These are phyloP conservation scores for Arbacia lixula DNA, from an alignment of 53 echinoderm and acorn worm genomes.

Conservation along the genomic window DNA sequence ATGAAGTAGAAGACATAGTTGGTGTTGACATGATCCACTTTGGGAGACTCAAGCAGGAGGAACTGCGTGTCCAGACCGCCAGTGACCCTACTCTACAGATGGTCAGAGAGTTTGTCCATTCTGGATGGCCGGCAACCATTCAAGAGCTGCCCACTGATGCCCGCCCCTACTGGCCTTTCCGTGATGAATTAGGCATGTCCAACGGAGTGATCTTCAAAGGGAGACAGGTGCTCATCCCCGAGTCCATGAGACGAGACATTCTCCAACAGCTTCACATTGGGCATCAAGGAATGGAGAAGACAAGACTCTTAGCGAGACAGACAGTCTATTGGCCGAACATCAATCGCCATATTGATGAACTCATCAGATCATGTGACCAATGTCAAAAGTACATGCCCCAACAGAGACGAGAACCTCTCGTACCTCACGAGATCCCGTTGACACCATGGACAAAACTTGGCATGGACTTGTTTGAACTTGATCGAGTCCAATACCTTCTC, in stretches of 20 bases:
- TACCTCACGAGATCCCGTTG: conserved; percentile 58
- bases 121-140: conserved; percentile 49
- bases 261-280: conserved; percentile 57
- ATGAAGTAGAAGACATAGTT: background rate
- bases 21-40: conserved; percentile 35
- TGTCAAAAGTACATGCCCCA: conserved; percentile 20
- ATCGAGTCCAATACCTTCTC: background rate
- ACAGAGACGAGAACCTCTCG: background rate
- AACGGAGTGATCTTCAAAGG: conserved; percentile 59
- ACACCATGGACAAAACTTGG: conserved; percentile 55
- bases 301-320: conserved; percentile 58
- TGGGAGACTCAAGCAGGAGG: conserved; percentile 6
- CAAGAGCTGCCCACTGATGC: background rate
- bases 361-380: conserved; percentile 20
- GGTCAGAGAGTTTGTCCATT: conserved; percentile 29
- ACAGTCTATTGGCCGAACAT: conserved; percentile 77
- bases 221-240: conserved; percentile 41
- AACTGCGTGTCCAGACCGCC: conserved; percentile 16
- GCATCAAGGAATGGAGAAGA: conserved; percentile 43
- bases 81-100: background rate
- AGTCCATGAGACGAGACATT: conserved; percentile 56
- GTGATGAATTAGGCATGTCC: conserved; percentile 58
- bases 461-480: conserved; percentile 38
- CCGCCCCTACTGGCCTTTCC: conserved; percentile 6
- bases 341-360: conserved; percentile 39